Evolutionary conservation across 2,113 vertebrate genomes (phyloP).

Genomic region (Felis catus): F.catus_Fca126_mat1.0 CM031428.1:16568501-16569000

Average conservation of each 20-base stretch:
- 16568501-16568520: background rate
- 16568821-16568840: background rate
- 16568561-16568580: background rate
- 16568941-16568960: slow-evolving; percentile 54
- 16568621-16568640: background rate
- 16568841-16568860: background rate
- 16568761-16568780: background rate
- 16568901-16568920: slow-evolving; percentile 43
- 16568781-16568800: background rate
- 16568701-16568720: background rate
- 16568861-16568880: slow-evolving; percentile 41
- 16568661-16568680: background rate
- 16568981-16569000: slow-evolving; percentile 23
- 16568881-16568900: slow-evolving; percentile 27
- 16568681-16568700: background rate
- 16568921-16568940: slow-evolving; percentile 35
- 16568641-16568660: background rate
- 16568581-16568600: background rate
- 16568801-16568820: background rate
- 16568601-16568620: background rate
- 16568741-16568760: slow-evolving; percentile 2
- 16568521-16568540: background rate
- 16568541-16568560: background rate
- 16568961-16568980: slow-evolving; percentile 36
- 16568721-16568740: background rate